Base-by-base conservation (phyloP, 2,797 vertebrate species). In the Malurus leucopterus region DNA sequence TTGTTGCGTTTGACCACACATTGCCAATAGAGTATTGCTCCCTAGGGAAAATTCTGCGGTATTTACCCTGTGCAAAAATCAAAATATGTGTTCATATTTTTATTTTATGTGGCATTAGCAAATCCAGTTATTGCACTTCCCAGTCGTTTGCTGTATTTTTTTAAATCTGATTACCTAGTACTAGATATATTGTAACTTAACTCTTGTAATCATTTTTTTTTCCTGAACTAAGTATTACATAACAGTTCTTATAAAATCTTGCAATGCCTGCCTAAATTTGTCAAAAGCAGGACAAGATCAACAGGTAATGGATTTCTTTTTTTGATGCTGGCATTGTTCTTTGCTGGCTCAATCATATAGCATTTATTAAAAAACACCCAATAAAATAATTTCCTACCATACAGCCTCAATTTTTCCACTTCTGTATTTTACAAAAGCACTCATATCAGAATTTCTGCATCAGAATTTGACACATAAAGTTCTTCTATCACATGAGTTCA, bases 401-500 rank as follows among this genome's bases (percentile, higher is more conserved):
- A 50, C 13, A 84, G 38, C 18, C 50, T 92, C 23, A 27, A 49
- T 93, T 90, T 61, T 88, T 76, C 77, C 80, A 88, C 64, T 93
- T 93, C 87, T 46, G 57, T 59, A 46, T 92, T 91, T 89, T 64
- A 73, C 36, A 79, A 71, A 65, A 84, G 70, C n/a, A 36, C 49
- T 92, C 67, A 51, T 34, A 73, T 26, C 64, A 88, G 77, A 89
- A 92, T 43, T 88, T 92, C 76, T 91, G 68, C 64, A 69, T 90
- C 68, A 88, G 57, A 76, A 89, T 90, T 84, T 68, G 74, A 91
- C 86, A 82, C 40, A 65, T 68, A 8, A 85, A 88, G 75, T 92
- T 95, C 90, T 64, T 79, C 64, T 79, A 82, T 82, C 80, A 83
- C 69, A 57, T 89, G 83, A 89, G 86, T 71, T 88, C 41, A 54